Evolutionary conservation across 2,113 vertebrate genomes (phyloP), one percentile per base, ranked within the genome.

Genomic region (Kryptolebias marmoratus): DNA sequence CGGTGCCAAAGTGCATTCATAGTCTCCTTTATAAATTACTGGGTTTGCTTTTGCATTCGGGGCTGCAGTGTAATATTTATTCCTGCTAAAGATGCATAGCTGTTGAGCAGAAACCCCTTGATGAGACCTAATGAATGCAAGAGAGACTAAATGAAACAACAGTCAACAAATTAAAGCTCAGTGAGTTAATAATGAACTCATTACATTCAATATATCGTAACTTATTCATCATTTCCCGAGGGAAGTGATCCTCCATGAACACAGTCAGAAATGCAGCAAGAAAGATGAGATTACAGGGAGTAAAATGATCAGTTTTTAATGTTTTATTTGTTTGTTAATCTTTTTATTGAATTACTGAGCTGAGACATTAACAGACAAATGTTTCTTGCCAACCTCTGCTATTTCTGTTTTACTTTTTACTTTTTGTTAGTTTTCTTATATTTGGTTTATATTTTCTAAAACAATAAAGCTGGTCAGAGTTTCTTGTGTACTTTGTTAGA

Each of bases 141-240:
- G 36, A 49, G 57, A 75, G 61, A 65, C 31, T 47, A 61, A 79
- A 75, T 1, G 9, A 62, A 71, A 57, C 1, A 56, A 54, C 39
- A 49, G n/a, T 64, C 52, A 77, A 70, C 62, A 55, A 81, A 71
- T 79, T 79, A 60, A 63, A 42, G 49, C 50, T 72, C 73, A 63
- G n/a, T 36, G 52, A 67, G 68, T 75, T 80, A 53, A 71, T 63
- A 57, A 71, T 68, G 42, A 36, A 7, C 58, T 77, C 59, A 75
- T 80, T 80, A 63, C 2, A 13, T 53, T 66, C 27, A 64, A 52
- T 60, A 36, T 65, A 76, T 60, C 15, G 3, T 58, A 16, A 65
- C 47, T 64, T 73, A 59, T 73, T 72, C 31, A 68, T 50, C 22
- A 27, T 64, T 72, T 73, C 58, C 63, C 72, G 1, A 36, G 55